Base-by-base conservation (phyloP, 2,797 vertebrate species). In the Enteromius unitaeniatus region DNA sequence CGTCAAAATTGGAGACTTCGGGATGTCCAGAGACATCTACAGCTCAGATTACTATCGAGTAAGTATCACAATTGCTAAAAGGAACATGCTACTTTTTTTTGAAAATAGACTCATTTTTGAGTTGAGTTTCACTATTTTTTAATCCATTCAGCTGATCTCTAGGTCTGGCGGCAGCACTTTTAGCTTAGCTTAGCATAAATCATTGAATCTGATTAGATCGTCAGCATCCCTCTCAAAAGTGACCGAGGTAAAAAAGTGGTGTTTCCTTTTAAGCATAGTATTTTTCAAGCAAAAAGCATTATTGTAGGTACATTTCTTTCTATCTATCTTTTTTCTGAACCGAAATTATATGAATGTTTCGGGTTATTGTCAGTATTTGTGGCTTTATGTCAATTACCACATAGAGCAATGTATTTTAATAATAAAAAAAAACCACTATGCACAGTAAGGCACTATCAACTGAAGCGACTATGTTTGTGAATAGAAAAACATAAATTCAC, bases 21-120 rank as follows among this genome's bases (percentile, higher is more conserved):
- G 98, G 93, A 99, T 99, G 98, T 99, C 98, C 80, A 95, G 98
- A 91, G 98, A 99, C 78, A 97, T 99, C 93, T 99, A 99, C 94
- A 99, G 97, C 96, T 98, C 96, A 1, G 98, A 99, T 93, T 99
- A 99, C 95, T 99, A 99, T 95, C 96, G 98, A 96, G 98, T 99
- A 95, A 96, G 97, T 84, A 47, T 86, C 23, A 17, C n/a, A 72
- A 83, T 28, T 10, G 21, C 21, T 55, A 10, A 11, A 45, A 45
- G 11, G 42, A 45, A 45, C 42, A 11, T 45, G 42, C 42, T 10
- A 45, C 42, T 45, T 11, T 10, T 10, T 11, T 40, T 40, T 40
- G 7, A 7, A 37, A 37, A 42, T 10, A 42, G 40, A 9, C 40
- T 42, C 10, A 45, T 11, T 45, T 45, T 45, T 10, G 42, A 45